Base-by-base conservation (phyloP, 1,140 invertebrate genomes). In the Stenopsyche tienmushanensis region DNA sequence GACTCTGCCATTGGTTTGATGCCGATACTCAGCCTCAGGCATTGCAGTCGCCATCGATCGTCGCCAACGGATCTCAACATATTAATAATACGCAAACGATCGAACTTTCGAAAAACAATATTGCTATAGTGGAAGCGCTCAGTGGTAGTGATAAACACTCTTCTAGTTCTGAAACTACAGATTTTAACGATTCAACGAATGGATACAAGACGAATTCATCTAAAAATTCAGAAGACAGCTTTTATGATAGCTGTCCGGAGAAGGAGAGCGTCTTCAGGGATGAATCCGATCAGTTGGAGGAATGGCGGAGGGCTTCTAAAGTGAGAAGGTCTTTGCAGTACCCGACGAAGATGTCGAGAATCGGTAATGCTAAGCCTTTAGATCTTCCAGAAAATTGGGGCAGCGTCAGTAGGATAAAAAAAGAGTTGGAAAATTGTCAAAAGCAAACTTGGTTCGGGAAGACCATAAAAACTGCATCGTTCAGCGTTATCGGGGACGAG, bases 251-350 rank as follows among this genome's bases (percentile, higher is more conserved):
- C 26, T 70, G 68, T 29, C 68, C 68, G 13, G 68, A 70, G 55
- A 70, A 65, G 34, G 68, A 70, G 64, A 70, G 65, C 49, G 57
- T 66, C 44, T 70, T 70, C 50, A 70, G 64, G 49, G 68, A 70
- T 49, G 68, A 70, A 24, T 41, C 68, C 5, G 64, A 66, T 13
- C 68, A 80, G 69, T 76, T 79, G 7, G 79, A 78, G 21, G 84
- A 83, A 67, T 87, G 85, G 86, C 79, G 80, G 60, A 75, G 83
- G 57, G 81, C 83, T 18, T 83, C 81, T 15, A 84, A 83, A 71
- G 73, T 83, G 18, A 79, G 85, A 34, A 73, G 83, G 54, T 88
- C 86, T 9, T 78, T 89, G 44, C 84, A 88, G 72, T 84, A 85
- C 71, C 81, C 84, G 0, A 83, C 81, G 47, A 77, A 77, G 65